Conservation (phyloP, 1,140 invertebrate genomes). For the Zelostemma sp. region DNA sequence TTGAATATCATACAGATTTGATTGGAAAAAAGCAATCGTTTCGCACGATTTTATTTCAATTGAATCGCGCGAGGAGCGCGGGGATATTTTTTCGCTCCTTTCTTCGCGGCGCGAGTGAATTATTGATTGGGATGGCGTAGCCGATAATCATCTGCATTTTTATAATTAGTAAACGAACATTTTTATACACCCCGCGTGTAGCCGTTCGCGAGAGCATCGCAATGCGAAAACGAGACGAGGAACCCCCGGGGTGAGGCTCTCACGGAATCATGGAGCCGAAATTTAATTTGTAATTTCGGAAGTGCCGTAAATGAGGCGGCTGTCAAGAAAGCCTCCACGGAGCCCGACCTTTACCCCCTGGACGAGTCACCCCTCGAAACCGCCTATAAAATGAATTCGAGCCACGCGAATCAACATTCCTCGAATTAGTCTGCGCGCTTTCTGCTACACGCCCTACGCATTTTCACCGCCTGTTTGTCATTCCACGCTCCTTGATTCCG, state of each 20-base stretch:
- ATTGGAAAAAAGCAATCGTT: too few relatives aligned
- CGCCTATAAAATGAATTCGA: slow-evolving; percentile 18
- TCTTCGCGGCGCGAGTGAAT: not conserved
- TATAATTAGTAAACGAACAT: not conserved
- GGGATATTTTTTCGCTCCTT: not conserved
- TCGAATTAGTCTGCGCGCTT: not conserved
- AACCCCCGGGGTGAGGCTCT: slow-evolving; percentile 21
- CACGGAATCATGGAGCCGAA: slow-evolving; percentile 37
- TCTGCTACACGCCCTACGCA: not conserved
- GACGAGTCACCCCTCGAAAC: slow-evolving; percentile 30
- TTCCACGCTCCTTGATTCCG: not conserved
- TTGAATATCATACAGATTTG: not conserved
- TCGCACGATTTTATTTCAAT: too few relatives aligned
- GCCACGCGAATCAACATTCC: slow-evolving; percentile 33
- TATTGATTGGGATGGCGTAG: not conserved
- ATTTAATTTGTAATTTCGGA: slow-evolving; percentile 65
- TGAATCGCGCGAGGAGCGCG: too few relatives aligned
- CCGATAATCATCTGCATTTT: not conserved
- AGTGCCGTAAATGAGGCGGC: slow-evolving; percentile 51
- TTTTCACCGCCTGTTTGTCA: not conserved
- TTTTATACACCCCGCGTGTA: not conserved
- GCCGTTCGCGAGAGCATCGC: not conserved
- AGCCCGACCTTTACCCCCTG: slow-evolving; percentile 30
- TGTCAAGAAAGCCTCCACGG: slow-evolving; percentile 38
- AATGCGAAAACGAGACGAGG: slow-evolving; percentile 5